phyloP scores from a whole-genome alignment of 2,888 invertebrate species.

The Drosophila setosimentum region DNA sequence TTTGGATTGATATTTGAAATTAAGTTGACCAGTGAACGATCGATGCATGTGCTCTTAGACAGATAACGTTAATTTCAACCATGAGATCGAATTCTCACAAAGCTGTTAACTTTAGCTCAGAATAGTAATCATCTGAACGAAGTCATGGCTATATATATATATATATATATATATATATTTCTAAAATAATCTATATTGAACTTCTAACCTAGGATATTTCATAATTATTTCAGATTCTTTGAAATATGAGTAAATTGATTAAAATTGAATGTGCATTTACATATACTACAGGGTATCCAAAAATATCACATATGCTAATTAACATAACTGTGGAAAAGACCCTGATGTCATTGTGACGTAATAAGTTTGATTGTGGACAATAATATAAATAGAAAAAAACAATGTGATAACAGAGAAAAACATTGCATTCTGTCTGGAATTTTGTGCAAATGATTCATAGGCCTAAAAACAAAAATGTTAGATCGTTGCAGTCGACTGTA shows the following conservation, averaged over 20 bases:
- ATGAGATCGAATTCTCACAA: not conserved
- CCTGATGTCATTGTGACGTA: constrained; percentile 24
- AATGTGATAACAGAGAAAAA: not conserved
- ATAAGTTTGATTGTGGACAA: not conserved
- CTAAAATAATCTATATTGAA: not conserved
- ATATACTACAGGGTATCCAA: constrained; percentile 1
- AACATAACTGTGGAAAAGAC: constrained; percentile 17
- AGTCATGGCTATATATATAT: not conserved
- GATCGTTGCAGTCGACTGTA: not conserved
- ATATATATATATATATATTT: not conserved
- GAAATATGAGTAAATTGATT: not conserved
- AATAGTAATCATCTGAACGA: not conserved
- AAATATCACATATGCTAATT: constrained; percentile 5
- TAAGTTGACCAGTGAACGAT: not conserved
- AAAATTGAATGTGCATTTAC: not conserved
- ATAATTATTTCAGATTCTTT: not conserved
- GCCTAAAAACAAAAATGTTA: not conserved
- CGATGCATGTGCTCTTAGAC: too few species aligned
- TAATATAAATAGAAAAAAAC: constrained; percentile 13
- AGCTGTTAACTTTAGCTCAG: not conserved
- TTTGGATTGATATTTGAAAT: not conserved
- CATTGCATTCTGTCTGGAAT: not conserved
- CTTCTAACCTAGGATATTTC: not conserved
- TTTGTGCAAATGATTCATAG: not conserved
- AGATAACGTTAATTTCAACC: not conserved